Evolutionary conservation across 2,888 invertebrate species (phyloP), one percentile per base, ranked within the genome.

Genomic region (Harpalus rufipes): DNA sequence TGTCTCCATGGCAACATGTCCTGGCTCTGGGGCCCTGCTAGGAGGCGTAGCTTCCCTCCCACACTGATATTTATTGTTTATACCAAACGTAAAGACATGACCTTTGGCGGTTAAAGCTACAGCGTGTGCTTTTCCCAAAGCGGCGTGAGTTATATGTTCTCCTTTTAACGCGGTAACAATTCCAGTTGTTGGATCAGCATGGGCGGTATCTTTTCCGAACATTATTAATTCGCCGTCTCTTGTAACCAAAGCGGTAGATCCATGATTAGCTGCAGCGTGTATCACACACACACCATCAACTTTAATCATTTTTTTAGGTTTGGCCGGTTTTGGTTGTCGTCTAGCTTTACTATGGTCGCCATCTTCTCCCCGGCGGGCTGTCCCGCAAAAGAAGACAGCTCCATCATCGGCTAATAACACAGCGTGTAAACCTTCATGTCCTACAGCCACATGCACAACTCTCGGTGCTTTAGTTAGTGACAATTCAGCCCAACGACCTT

Each of bases 1-100:
- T 32, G 93, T 93, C 88, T 94, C 94, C 93, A 93, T 93, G 7
- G 93, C 93, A 12, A 91, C 10, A 89, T 78, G 59, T 1, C 32
- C 16, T 3, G 8, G 21, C 7, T 74, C 21, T 1, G n/a, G 68
- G 14, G 6, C 32, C 1, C 68, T 25, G n/a, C 14, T 39, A 10
- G 93, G 92, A n/a, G 91, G 90, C 58, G 93, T 92, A 89, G 96
- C 96, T 88, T 97, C 97, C 86, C 98, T 92, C 4, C 99, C 99
- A 91, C 99, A 99, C 90, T 99, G 99, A 0, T 98, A 98, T 90
- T 98, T 98, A 90, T 99, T 99, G 91, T 99, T 99, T 86, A 99
- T 96, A 5, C 99, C 99, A 91, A 99, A 98, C 0, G 99, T 98
- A 90, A 96, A 98, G 2, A 99, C 95, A 87, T 96, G 95, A 0